Evolutionary conservation across 2,113 vertebrate species (phyloP).

Genomic region (Brienomyrus longianalis): DNA sequence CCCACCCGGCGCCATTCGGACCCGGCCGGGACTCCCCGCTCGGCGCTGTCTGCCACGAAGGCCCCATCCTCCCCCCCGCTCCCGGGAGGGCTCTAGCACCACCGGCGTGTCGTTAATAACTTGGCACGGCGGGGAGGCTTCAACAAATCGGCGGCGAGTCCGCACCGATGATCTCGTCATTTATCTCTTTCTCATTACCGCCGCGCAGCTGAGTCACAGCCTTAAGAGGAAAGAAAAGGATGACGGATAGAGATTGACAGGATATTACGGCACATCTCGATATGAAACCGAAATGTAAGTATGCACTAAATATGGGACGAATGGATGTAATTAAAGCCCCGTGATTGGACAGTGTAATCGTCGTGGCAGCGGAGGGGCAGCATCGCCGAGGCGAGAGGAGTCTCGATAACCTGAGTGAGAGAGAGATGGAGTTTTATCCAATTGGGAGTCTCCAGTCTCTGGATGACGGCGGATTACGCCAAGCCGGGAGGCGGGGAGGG

Average conservation of each 20-base stretch:
- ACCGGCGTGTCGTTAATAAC: conserved; percentile 3
- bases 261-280: background rate
- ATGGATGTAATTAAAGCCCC: background rate
- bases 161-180: conserved; percentile 33
- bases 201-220: conserved; percentile 23
- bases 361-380: background rate
- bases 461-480: conserved; percentile 11
- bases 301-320: background rate
- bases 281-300: background rate
- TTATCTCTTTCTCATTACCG: conserved; percentile 42
- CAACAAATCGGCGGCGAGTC: conserved; percentile 13
- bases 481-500: background rate
- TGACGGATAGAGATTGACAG: background rate
- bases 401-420: background rate
- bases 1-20: background rate
- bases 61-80: too few relatives aligned
- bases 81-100: conserved; percentile 3
- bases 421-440: conserved; percentile 49
- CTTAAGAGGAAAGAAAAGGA: background rate
- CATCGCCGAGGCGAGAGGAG: background rate
- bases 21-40: background rate
- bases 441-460: conserved; percentile 40
- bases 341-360: background rate
- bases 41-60: background rate
- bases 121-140: background rate